Base-by-base conservation (phyloP, 2,797 vertebrate species). In the Cyclopterus lumpus region DNA sequence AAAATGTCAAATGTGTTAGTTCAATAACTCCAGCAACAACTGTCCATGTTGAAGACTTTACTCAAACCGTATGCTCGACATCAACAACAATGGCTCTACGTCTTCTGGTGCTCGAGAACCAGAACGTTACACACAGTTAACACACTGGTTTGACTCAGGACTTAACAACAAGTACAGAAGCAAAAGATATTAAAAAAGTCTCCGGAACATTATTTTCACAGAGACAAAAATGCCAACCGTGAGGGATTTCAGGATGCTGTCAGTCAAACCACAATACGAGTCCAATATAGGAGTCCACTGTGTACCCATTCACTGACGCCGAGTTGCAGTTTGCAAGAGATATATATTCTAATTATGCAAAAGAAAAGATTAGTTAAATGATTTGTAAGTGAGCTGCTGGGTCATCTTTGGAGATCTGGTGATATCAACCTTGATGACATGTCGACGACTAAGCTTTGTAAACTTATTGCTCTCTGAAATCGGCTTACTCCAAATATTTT, bases 181-280 rank as follows among this genome's bases (percentile, higher is more conserved):
- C 18, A 26, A 58, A 61, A 44, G 5, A 65, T 32, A 14, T 22
- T 28, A 30, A 44, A 69, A 55, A 15, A 53, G 53, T 63, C 14
- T 58, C 51, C 20, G 14, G 11, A 55, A 30, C 1, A 20, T 6
- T 46, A 38, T 12, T 54, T 51, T 69, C 44, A 74, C 54, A 79
- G 26, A 55, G 36, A 6, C 30, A 16, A 3, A 71, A 24, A 46
- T 44, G 8, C 8, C 53, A 48, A 4, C 24, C 10, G 18, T 18
- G 18, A 26, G 20, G 16, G 51, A 51, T 36, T 32, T 20, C 32
- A 51, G 32, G 36, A 22, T 8, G 6, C n/a, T 5, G 49, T 34
- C 51, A 32, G 36, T n/a, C 18, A 15, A n/a, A 69, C 26, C 30
- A 46, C 69, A n/a, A 72, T n/a, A 11, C 57, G 32, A 63, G 49